Percentiles rank a stretch among this genome's conserved stretches.
phyloP scores from a whole-genome alignment of 2,888 invertebrate species.

The Dendrolimus houi region DNA sequence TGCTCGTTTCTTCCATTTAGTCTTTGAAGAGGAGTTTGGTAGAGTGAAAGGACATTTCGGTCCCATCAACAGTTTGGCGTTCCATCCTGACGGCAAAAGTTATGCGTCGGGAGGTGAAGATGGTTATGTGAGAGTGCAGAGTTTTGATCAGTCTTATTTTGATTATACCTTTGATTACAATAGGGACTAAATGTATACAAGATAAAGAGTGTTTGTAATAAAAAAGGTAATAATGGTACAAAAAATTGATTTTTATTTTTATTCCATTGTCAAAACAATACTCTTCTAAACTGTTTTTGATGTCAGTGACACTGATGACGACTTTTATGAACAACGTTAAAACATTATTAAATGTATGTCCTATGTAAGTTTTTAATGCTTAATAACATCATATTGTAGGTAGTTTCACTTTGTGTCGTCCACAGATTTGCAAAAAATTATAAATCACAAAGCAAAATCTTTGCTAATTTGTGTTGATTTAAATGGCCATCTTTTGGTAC shows the following conservation, averaged over 20 bases:
- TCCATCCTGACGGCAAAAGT: slow-evolving; percentile 98
- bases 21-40: slow-evolving; percentile 98
- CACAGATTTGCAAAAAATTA: no score
- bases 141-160: slow-evolving; percentile 97
- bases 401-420: no score
- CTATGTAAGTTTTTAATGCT: no score
- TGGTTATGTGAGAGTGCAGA: slow-evolving; percentile 97
- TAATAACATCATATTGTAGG: no score
- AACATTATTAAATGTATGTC: no score
- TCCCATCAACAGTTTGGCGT: slow-evolving; percentile 98
- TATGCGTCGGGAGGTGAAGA: slow-evolving; percentile 99
- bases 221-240: background rate
- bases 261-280: slow-evolving; percentile 1
- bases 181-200: slow-evolving; percentile 46
- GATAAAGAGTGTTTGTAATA: background rate
- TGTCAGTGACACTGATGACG: no score
- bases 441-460: no score
- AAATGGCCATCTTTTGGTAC: no score
- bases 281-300: no score
- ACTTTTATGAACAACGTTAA: no score
- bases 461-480: no score
- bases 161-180: slow-evolving; percentile 95
- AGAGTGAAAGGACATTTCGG: slow-evolving; percentile 99
- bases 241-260: slow-evolving; percentile 9
- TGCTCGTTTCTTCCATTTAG: slow-evolving; percentile 93